phyloP scores from a whole-genome alignment of 2,888 invertebrate species.

The Thyatira batis region DNA sequence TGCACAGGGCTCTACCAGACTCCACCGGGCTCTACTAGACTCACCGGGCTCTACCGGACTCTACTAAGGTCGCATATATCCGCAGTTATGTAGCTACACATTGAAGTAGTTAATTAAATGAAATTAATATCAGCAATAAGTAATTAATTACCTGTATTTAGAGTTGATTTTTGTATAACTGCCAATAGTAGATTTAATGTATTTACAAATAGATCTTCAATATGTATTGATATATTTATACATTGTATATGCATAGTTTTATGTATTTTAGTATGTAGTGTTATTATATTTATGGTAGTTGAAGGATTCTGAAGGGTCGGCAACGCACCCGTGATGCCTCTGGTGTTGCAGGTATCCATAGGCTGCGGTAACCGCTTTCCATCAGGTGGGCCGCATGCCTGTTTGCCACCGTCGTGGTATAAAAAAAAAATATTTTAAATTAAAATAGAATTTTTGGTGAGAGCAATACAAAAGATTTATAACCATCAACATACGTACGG shows the following conservation, averaged over 20 bases:
- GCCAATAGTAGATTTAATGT: not conserved
- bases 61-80: not conserved
- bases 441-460: not conserved
- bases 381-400: too few relatives aligned
- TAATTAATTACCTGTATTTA: not conserved
- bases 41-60: too few relatives aligned
- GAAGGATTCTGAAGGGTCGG: too few relatives aligned
- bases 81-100: not conserved
- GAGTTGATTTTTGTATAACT: conserved; percentile 1
- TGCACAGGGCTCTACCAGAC: too few relatives aligned
- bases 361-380: too few relatives aligned
- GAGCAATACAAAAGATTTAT: not conserved
- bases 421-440: not conserved
- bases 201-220: not conserved
- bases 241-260: not conserved
- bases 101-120: not conserved
- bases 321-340: too few relatives aligned
- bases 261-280: not conserved
- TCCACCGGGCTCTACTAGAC: not conserved
- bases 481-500: too few relatives aligned
- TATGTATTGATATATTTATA: not conserved
- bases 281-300: not conserved
- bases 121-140: not conserved
- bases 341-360: too few relatives aligned
- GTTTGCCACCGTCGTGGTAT: too few relatives aligned